phyloP scores from a whole-genome alignment of 2,888 invertebrate genomes.

The Neoscelio sp. region DNA sequence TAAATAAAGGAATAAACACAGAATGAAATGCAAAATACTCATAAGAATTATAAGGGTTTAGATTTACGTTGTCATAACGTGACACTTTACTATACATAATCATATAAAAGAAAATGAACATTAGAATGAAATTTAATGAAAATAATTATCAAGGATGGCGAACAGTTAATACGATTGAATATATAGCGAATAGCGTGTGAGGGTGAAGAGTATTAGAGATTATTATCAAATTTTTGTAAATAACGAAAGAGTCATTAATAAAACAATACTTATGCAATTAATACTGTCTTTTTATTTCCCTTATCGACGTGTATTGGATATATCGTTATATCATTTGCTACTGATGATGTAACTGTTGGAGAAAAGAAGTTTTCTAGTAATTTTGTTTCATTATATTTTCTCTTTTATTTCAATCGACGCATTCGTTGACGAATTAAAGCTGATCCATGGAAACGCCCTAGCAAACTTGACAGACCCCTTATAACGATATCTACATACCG shows the following conservation, averaged over 20 bases:
- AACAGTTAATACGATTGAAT: conserved; percentile 61
- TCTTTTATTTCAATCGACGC: conserved; percentile 73
- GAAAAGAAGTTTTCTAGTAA: conserved; percentile 76
- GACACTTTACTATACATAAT: conserved; percentile 66
- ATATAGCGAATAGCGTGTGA: conserved; percentile 79
- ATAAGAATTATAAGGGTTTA: conserved; percentile 59
- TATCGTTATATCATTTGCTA: not conserved
- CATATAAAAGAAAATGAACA: conserved; percentile 65
- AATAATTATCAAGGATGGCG: conserved; percentile 65
- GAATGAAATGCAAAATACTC: conserved; percentile 41
- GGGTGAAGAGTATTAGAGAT: conserved; percentile 79
- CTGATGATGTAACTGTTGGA: conserved; percentile 46
- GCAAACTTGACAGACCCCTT: conserved; percentile 64
- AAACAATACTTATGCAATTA: conserved; percentile 79
- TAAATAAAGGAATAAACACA: conserved; percentile 52
- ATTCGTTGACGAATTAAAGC: conserved; percentile 67
- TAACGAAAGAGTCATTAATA: conserved; percentile 83
- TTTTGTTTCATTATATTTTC: conserved; percentile 81
- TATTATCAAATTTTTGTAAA: conserved; percentile 83
- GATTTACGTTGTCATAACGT: conserved; percentile 60
- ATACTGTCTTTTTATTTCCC: conserved; percentile 9
- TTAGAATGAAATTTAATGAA: conserved; percentile 60
- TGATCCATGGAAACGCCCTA: conserved; percentile 82
- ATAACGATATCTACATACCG: conserved; percentile 72
- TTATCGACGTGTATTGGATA: too few relatives aligned